Evolutionary conservation across 2,113 vertebrate genomes (phyloP).

Genomic region (Megatriorchis doriae): DNA sequence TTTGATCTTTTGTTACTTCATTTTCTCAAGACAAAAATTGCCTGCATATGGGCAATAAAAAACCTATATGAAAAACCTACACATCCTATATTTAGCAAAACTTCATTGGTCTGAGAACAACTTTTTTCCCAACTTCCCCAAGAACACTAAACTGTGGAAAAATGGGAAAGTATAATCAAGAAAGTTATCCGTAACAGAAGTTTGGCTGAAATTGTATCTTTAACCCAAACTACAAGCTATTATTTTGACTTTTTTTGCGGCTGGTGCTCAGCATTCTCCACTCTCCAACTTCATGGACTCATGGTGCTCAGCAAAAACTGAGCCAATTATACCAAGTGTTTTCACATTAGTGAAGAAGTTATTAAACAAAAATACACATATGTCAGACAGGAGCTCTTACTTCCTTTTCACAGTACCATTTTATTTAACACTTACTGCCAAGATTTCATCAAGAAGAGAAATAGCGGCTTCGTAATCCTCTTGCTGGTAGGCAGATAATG

Average conservation of each 20-base stretch:
- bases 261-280: neutral
- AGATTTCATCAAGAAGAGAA: slow-evolving; percentile 81
- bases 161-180: neutral
- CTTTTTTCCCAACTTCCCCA: neutral
- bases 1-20: neutral
- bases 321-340: neutral
- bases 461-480: slow-evolving; percentile 80
- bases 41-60: neutral
- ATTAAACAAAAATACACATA: neutral
- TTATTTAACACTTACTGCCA: slow-evolving; percentile 80
- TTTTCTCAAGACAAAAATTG: neutral
- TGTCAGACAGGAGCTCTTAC: neutral
- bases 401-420: neutral
- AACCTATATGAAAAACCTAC: neutral
- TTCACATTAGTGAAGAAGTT: neutral
- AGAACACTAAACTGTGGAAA: neutral
- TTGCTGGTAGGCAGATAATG: slow-evolving; percentile 69
- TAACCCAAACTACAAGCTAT: neutral
- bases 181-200: neutral
- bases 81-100: neutral
- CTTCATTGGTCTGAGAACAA: neutral
- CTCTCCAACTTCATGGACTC: neutral
- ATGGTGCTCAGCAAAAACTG: neutral
- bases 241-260: neutral
- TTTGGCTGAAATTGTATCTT: neutral